phyloP scores from a whole-genome alignment of 2,797 vertebrate species.

The Selene dorsalis region DNA sequence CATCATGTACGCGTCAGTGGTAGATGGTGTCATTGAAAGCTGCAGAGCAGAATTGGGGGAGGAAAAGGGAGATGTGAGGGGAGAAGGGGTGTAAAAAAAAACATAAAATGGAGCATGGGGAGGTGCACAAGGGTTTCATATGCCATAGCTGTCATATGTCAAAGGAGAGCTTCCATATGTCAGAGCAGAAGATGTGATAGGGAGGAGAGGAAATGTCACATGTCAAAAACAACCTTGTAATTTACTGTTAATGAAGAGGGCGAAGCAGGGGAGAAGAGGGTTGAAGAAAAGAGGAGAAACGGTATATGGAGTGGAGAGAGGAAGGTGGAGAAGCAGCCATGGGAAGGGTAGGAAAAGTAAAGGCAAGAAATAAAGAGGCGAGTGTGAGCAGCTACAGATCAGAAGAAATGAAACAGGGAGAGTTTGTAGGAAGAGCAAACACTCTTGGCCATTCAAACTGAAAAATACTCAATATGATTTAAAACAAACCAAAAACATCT shows the following conservation, averaged over 20 bases:
- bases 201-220: slow-evolving; percentile 57
- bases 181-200: slow-evolving; percentile 18
- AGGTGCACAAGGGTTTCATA: slow-evolving; percentile 21
- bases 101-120: not conserved
- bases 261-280: not conserved
- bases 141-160: slow-evolving; percentile 44
- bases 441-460: slow-evolving; percentile 2
- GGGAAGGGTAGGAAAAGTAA: not conserved
- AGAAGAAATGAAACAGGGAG: not conserved
- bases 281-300: not conserved
- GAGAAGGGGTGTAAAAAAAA: not conserved
- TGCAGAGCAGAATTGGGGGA: slow-evolving; percentile 18
- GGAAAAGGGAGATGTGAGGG: not conserved
- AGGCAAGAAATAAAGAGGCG: not conserved
- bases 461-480: not conserved
- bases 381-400: not conserved
- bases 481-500: not conserved
- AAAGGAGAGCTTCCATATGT: slow-evolving; percentile 25
- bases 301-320: not conserved
- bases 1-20: slow-evolving; percentile 41
- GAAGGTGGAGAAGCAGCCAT: not conserved
- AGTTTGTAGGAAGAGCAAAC: not conserved
- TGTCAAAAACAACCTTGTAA: slow-evolving; percentile 48
- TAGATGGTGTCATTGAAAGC: slow-evolving; percentile 45
- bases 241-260: slow-evolving; percentile 49